Conservation (phyloP, 2,888 invertebrate species). For the Galeopsomyia nigrocyanea region DNA sequence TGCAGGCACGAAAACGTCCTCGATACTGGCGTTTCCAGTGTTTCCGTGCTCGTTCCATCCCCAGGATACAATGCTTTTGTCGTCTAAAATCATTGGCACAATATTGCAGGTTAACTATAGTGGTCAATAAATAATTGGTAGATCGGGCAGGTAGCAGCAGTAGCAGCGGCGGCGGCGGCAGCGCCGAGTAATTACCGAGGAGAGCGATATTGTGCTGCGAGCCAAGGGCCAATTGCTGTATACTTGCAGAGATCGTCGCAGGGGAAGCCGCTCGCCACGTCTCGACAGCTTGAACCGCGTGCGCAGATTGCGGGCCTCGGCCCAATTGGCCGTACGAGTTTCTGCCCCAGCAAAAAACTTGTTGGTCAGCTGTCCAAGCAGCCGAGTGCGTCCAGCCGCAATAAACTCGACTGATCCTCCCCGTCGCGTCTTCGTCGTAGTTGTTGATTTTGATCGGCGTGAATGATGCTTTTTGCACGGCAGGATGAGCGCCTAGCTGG, state of each 20-base stretch:
- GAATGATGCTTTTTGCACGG: conserved; percentile 71
- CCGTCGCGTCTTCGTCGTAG: conserved; percentile 67
- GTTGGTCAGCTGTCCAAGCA: conserved; percentile 71
- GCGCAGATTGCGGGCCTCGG: conserved; percentile 61
- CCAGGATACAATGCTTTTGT: conserved; percentile 81
- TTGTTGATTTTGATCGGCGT: conserved; percentile 70
- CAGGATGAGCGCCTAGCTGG: conserved; percentile 76
- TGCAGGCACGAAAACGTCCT: conserved; percentile 69
- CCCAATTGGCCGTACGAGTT: conserved; percentile 87
- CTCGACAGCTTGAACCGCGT: not conserved
- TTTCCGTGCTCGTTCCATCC: conserved; percentile 94
- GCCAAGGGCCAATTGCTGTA: conserved; percentile 77
- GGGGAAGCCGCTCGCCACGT: conserved; percentile 49
- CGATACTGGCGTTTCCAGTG: conserved; percentile 77
- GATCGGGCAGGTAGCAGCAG: not conserved
- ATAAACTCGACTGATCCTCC: not conserved
- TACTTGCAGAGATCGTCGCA: conserved; percentile 68
- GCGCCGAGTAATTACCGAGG: conserved; percentile 61
- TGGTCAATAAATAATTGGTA: too few relatives aligned
- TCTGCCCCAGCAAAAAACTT: conserved; percentile 83
- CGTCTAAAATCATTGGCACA: conserved; percentile 66
- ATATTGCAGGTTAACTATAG: too few relatives aligned
- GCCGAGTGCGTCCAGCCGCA: conserved; percentile 85
- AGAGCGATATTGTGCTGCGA: conserved; percentile 85
- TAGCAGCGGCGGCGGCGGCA: too few relatives aligned